Evolutionary conservation across 1,140 invertebrate genomes (phyloP).

Genomic region (Drosophila sulfurigaster): DNA sequence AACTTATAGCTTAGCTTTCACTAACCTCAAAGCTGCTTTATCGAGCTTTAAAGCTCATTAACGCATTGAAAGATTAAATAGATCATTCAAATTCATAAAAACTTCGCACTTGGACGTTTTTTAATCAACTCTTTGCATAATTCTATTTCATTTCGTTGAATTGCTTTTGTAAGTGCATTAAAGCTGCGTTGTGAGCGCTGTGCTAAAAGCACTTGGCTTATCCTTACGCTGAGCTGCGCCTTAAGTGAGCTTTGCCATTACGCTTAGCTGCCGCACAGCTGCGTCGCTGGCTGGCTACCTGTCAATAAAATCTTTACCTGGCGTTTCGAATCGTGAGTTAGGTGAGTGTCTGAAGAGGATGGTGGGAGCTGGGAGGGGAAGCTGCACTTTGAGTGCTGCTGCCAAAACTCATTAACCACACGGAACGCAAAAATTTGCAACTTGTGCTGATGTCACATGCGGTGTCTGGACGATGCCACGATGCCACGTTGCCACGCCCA

Average conservation of each 20-base stretch:
- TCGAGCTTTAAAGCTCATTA: too few relatives aligned
- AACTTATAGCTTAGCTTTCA: too few relatives aligned
- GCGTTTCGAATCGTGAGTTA: too few relatives aligned
- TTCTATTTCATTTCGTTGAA: not conserved
- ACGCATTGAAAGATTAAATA: too few relatives aligned
- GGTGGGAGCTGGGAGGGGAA: not conserved
- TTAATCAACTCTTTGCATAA: too few relatives aligned
- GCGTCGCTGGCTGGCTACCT: constrained; percentile 22
- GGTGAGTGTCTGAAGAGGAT: not conserved
- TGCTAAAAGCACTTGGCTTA: not conserved
- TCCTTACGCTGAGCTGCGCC: constrained; percentile 14
- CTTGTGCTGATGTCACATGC: constrained; percentile 23
- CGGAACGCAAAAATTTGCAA: constrained; percentile 34
- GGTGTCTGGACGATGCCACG: not conserved
- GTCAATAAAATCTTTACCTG: constrained; percentile 32
- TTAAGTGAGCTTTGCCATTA: constrained; percentile 52
- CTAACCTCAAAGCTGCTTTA: too few relatives aligned
- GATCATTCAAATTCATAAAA: too few relatives aligned
- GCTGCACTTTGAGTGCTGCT: constrained; percentile 49
- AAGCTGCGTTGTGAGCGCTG: constrained; percentile 5
- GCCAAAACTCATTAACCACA: constrained; percentile 54
- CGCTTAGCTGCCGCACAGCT: constrained; percentile 32
- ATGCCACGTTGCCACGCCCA: constrained; percentile 8
- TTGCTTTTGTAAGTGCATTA: constrained; percentile 14
- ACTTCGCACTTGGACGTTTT: too few relatives aligned